Evolutionary conservation across 2,888 invertebrate species (phyloP), one percentile per base, ranked within the genome.

Genomic region (Heliconius sara): DNA sequence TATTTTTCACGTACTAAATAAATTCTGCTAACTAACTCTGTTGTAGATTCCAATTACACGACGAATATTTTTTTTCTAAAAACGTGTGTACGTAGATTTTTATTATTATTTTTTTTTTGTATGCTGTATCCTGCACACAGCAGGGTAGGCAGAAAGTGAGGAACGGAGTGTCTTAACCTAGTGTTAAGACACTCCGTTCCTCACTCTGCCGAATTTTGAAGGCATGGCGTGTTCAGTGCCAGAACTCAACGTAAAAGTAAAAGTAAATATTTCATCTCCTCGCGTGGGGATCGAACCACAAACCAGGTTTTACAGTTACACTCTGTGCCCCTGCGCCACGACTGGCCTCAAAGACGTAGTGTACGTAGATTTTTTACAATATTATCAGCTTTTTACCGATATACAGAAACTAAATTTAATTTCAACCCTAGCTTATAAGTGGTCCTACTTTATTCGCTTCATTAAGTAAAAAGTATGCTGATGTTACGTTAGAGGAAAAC

Each of bases 401-500:
- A n/a, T 47, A 9, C 6, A 22, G 22, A 34, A 7, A n/a, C 57
- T 60, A 57, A 73, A 73, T 13, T 34, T 75, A 73, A 75, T 60
- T 66, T 3, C 76, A 91, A 82, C 89, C 89, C 89, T 90, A 86
- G 77, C 73, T 78, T 80, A 83, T 87, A 86, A 86, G 85, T 87
- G 86, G 84, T 85, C 84, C 87, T 89, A 88, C 88, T 92, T 90
- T 91, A 91, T 88, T 85, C 87, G 90, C 89, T 93, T 92, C 92
- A 93, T 93, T 93, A 91, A 90, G 91, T 90, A 91, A 92, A 93
- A 92, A 93, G 92, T 93, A 91, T 92, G 91, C 90, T 92, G 91
- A 93, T 91, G 90, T 89, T 89, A 89, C 90, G 90, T 90, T 90
- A 89, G 90, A 88, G 89, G 88, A 88, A 91, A 92, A 92, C 92